A percentile compares a stretch with the other conserved stretches of the same genome.
phyloP scores from a whole-genome alignment of 2,113 vertebrate species.

The Kobus ellipsiprymnus region DNA sequence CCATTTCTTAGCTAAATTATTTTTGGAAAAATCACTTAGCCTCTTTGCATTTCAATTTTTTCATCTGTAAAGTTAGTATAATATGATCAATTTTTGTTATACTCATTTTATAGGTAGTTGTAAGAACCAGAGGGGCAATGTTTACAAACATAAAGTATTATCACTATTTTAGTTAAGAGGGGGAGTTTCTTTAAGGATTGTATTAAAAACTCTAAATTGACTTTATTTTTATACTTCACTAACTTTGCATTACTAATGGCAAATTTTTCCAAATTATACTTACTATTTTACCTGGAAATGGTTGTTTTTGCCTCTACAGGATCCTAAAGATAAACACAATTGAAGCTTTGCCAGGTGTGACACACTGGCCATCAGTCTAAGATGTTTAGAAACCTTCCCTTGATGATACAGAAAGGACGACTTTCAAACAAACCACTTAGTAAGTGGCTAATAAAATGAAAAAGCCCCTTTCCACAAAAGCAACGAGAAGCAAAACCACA shows the following conservation, averaged over 20 bases:
- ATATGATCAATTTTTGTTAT: background rate
- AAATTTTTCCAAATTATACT: slow-evolving; percentile 40
- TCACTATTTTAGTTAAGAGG: slow-evolving; percentile 32
- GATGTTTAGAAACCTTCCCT: background rate
- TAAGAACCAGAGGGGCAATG: background rate
- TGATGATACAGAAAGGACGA: background rate
- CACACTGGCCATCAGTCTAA: background rate
- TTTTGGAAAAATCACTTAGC: slow-evolving; percentile 1
- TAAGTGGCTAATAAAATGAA: background rate
- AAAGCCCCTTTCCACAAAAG: background rate
- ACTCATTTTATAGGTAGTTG: background rate
- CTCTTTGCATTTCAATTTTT: slow-evolving; percentile 9
- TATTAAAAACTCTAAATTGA: background rate
- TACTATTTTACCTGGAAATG: slow-evolving; percentile 10
- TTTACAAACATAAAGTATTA: slow-evolving; percentile 13
- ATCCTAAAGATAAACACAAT: background rate
- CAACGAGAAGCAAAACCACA: background rate
- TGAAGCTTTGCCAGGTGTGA: background rate
- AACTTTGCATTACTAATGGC: slow-evolving; percentile 28
- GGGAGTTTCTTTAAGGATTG: background rate
- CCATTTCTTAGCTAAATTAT: background rate
- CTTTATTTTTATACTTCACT: background rate
- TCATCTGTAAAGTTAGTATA: background rate
- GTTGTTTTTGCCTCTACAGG: background rate
- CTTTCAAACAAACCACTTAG: slow-evolving; percentile 24